Evolutionary conservation across 53 echinoderm and acorn worm species (phyloP), one percentile per base, ranked within the genome.

Genomic region (Paracentrotus lividus): DNA sequence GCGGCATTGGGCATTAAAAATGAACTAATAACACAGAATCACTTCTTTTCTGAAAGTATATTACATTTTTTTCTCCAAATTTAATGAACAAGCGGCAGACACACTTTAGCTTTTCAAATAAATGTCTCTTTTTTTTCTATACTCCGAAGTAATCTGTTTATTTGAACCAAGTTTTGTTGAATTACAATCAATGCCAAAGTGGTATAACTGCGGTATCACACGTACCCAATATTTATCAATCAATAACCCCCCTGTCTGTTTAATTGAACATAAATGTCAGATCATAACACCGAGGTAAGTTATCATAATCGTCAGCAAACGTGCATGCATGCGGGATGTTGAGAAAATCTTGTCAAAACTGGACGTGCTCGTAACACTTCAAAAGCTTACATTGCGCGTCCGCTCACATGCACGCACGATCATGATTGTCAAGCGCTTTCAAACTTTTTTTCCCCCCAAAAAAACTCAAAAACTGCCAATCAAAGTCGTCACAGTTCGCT

Each of bases 401-500:
- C 72, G 72, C 21, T 72, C 72, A 40, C 72, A 72, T 72, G 72
- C 72, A 72, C 38, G 72, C 72, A 72, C 61, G 61, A n/a, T n/a
- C n/a, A n/a, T n/a, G n/a, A n/a, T n/a, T n/a, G n/a, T 36, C 40
- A 38, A 32, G 1, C 72, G 36, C 72, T 0, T 36, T 40, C 38
- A 38, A 72, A 72, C 38, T 24, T 45, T 49, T 24, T 5, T 20
- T 15, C 34, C 14, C n/a, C n/a, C n/a, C n/a, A n/a, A n/a, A 36
- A 32, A 8, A 33, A 4, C 77, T 36, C 31, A 4, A 8, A 47
- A 85, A 85, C 88, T 88, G 88, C 36, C 88, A 88, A 53, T 88
- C 88, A 88, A 88, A 36, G 3, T 20, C 88, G 88, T 56, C 57
- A 88, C 88, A 55, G 88, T 88, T 88, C 88, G 88, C 88, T 88